Base-by-base conservation (phyloP, 2,113 vertebrate genomes). In the Sigmodon hispidus region DNA sequence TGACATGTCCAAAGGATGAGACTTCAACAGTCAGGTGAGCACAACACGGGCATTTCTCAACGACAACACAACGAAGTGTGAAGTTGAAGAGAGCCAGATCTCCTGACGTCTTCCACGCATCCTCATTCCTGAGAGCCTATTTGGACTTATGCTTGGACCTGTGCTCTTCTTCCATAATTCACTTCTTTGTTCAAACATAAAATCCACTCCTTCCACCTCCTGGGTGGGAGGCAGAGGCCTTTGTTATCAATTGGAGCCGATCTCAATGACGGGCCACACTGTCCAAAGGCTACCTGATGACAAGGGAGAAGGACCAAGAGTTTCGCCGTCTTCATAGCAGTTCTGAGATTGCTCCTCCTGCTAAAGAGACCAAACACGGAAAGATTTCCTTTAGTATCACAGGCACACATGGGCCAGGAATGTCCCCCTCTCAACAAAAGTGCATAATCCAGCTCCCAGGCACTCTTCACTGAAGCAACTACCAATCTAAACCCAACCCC, bases 291-390 rank as follows among this genome's bases (percentile, higher is more conserved):
- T 98, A 94, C 95, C 90, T 17, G 97, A 97, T 72, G 96, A 95
- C 97, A 86, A 77, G 26, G 90, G 89, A 97, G 52, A 95, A 98
- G 96, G 97, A 88, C 3, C 84, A 96, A 79, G 83, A 95, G 79
- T 96, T 94, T 61, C 93, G 76, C 94, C 21, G 87, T 98, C 98
- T 98, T 99, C 98, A 99, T 75, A 99, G 92, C 94, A 99, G 94
- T 84, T 99, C 99, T 95, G 99, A 99, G 97, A 99, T 99, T 13
- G 98, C 99, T 94, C 99, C 98, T 96, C 98, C 98, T 98, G 98
- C 98, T 98, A 22, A 93, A 98, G 87, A 98, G 96, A 98, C 29
- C 36, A 98, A 77, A 98, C 86, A 98, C 7, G 93, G 57, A 85
- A 96, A 94, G 1, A 97, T 93, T 98, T 90, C 24, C 87, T 50